These are phyloP conservation scores for Osmoderma eremita DNA, from an alignment of 2,888 invertebrate species.

Conservation along the genomic window DNA sequence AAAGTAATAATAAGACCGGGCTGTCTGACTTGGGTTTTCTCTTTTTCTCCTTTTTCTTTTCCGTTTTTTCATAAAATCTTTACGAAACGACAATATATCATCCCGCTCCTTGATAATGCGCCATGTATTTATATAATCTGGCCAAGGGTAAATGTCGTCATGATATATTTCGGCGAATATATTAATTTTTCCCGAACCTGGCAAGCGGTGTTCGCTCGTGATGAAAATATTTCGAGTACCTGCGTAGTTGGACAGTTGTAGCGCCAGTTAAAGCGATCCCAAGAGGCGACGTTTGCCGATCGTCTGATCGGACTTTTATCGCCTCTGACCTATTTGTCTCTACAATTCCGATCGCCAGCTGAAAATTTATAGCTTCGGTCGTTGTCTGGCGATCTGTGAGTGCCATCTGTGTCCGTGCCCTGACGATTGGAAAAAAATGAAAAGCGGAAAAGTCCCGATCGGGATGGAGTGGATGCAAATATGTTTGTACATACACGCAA, in stretches of 20 bases:
- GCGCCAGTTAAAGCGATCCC: too few species aligned
- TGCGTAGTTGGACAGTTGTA: too few species aligned
- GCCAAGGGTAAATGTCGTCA: conserved; percentile 28
- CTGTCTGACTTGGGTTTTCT: too few species aligned
- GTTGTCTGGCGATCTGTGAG: background rate
- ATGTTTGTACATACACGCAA: too few species aligned
- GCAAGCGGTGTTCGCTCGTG: background rate
- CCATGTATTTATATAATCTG: conserved; percentile 33
- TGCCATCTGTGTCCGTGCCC: too few species aligned
- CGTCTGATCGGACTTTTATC: conserved; percentile 22
- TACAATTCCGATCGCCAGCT: background rate
- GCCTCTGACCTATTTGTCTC: conserved; percentile 33
- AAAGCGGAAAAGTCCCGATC: too few species aligned
- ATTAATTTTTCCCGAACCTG: conserved; percentile 29
- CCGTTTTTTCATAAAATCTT: conserved; percentile 5
- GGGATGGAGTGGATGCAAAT: too few species aligned
- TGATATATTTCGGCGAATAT: conserved; percentile 30
- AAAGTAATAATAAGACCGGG: too few species aligned
- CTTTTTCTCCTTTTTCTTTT: background rate
- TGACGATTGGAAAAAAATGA: too few species aligned
- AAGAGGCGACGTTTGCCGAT: too few species aligned
- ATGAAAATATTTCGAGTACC: background rate
- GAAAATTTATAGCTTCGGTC: conserved; percentile 14
- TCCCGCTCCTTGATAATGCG: conserved; percentile 24
- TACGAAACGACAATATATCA: conserved; percentile 24